A percentile compares a stretch with the other conserved stretches of the same genome.
These are phyloP conservation scores for Polyommatus iphigenia DNA, from an alignment of 2,888 invertebrate species.

Conservation along the genomic window DNA sequence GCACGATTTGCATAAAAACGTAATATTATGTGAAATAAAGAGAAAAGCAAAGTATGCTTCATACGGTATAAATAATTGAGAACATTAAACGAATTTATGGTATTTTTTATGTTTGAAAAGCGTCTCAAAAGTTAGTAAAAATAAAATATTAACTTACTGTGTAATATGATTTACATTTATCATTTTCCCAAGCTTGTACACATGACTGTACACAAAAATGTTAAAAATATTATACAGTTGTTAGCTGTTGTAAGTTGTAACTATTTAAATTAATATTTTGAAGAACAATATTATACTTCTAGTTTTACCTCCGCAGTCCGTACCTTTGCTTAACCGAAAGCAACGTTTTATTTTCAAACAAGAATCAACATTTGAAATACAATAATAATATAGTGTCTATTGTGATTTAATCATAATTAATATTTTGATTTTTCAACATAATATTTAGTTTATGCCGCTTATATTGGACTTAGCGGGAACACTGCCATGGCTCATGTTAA, in stretches of 20 bases:
- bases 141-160: not conserved
- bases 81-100: not conserved
- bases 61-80: not conserved
- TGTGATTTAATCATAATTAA: no score
- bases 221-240: not conserved
- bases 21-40: not conserved
- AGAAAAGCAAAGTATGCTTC: not conserved
- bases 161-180: not conserved
- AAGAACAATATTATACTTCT: no score
- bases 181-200: not conserved
- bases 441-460: no score
- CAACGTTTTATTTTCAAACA: no score
- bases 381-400: no score
- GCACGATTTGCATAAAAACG: conserved; percentile 16
- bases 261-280: not conserved
- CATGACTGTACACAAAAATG: not conserved
- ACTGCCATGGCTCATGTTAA: not conserved
- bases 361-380: no score
- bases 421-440: no score
- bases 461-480: not conserved
- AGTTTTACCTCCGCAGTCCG: no score
- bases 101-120: conserved; percentile 2
- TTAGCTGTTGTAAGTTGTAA: not conserved
- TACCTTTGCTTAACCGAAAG: no score
- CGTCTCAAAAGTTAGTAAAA: not conserved